phyloP scores from a whole-genome alignment of 2,888 invertebrate genomes.

The Urechis unicinctus region DNA sequence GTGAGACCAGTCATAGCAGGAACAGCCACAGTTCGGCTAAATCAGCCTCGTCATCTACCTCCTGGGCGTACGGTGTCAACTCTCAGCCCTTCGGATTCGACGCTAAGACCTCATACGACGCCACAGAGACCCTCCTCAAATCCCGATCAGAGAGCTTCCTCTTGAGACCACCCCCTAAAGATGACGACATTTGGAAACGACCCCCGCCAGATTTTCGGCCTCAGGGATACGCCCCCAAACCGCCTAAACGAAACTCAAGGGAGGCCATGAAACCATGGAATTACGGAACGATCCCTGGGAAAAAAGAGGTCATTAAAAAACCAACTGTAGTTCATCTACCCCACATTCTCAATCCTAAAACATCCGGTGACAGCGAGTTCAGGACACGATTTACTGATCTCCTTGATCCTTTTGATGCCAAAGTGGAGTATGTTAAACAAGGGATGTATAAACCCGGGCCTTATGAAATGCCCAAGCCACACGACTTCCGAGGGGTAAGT shows the following conservation, averaged over 20 bases:
- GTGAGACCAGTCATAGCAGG: too few relatives aligned
- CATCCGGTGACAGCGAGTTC: slow-evolving; percentile 12
- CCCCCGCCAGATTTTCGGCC: slow-evolving; percentile 44
- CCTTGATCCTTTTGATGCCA: slow-evolving; percentile 35
- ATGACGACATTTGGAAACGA: slow-evolving; percentile 39
- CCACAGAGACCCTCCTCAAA: slow-evolving; percentile 31
- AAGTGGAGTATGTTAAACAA: slow-evolving; percentile 32
- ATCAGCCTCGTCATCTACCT: too few relatives aligned
- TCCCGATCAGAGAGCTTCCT: slow-evolving; percentile 31
- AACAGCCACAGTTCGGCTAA: too few relatives aligned
- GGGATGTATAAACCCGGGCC: slow-evolving; percentile 30
- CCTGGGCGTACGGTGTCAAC: background rate
- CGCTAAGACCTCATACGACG: slow-evolving; percentile 37
- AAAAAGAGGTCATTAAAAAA: slow-evolving; percentile 24
- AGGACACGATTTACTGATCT: slow-evolving; percentile 33
- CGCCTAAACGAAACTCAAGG: slow-evolving; percentile 40
- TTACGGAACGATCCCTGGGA: slow-evolving; percentile 38
- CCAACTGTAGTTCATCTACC: slow-evolving; percentile 14
- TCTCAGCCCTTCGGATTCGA: slow-evolving; percentile 28
- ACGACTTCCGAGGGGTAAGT: slow-evolving; percentile 44
- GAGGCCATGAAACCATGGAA: slow-evolving; percentile 43
- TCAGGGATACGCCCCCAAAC: slow-evolving; percentile 35
- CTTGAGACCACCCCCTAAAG: slow-evolving; percentile 15
- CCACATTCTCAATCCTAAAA: slow-evolving; percentile 21
- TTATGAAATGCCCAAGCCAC: slow-evolving; percentile 33